These are phyloP conservation scores for Sceloporus tristichus DNA, from an alignment of 2,113 vertebrate genomes.

Conservation along the genomic window DNA sequence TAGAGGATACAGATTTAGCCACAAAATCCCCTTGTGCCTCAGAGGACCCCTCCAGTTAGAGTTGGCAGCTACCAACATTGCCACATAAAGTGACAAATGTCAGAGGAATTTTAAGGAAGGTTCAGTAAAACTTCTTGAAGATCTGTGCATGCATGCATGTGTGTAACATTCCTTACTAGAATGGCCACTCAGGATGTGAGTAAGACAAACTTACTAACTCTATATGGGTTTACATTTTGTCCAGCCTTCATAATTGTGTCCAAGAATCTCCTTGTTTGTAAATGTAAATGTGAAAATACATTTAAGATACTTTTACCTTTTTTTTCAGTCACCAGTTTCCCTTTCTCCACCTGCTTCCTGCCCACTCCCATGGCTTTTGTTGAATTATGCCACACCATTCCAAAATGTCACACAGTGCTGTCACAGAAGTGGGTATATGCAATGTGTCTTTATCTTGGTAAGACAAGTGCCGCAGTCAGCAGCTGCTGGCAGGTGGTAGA, in stretches of 20 bases:
- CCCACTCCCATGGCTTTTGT: background rate
- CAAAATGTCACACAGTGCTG: background rate
- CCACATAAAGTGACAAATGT: background rate
- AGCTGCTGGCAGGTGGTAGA: background rate
- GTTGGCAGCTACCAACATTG: background rate
- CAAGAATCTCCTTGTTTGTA: background rate
- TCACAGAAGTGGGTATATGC: background rate
- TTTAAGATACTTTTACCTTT: background rate
- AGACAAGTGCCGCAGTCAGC: background rate
- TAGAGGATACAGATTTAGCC: background rate
- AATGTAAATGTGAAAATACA: background rate
- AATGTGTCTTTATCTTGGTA: background rate
- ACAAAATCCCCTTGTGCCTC: background rate
- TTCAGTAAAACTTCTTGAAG: background rate
- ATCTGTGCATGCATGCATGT: background rate
- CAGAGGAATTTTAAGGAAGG: background rate
- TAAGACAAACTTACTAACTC: background rate
- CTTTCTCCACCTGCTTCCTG: background rate
- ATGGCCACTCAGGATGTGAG: background rate
- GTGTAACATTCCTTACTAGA: background rate
- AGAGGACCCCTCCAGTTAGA: background rate
- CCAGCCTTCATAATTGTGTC: background rate
- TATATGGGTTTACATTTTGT: background rate
- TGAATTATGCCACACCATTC: background rate
- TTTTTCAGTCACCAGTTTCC: background rate